A percentile compares a stretch with the other conserved stretches of the same genome.
Conservation (phyloP, 2,888 invertebrate genomes). For the Taphrorychus bicolor region DNA sequence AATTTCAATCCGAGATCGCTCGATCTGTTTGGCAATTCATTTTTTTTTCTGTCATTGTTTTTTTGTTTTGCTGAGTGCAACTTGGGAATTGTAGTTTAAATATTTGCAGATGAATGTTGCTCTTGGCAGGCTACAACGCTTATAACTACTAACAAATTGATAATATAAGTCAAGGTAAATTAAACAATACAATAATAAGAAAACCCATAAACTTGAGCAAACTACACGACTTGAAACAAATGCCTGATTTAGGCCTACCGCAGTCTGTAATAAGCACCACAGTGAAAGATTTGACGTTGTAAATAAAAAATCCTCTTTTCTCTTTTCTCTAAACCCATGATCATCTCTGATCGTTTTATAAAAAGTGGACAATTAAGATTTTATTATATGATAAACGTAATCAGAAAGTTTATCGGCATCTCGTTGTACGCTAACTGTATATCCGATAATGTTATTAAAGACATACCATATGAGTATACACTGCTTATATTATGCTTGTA, state of each 20-base stretch:
- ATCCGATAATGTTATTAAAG: neutral
- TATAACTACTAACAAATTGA: too few relatives aligned
- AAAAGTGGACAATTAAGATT: conserved; percentile 6
- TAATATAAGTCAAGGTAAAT: too few relatives aligned
- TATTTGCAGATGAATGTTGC: too few relatives aligned
- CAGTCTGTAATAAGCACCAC: neutral
- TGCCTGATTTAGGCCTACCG: neutral
- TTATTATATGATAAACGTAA: neutral
- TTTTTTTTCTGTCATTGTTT: too few relatives aligned
- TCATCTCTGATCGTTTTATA: conserved; percentile 1
- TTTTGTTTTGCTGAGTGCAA: too few relatives aligned
- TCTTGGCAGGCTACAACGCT: too few relatives aligned
- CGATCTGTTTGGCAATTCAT: too few relatives aligned
- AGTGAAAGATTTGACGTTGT: neutral
- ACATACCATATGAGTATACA: neutral
- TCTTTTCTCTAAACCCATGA: neutral
- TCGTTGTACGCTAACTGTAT: neutral
- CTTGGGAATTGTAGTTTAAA: too few relatives aligned
- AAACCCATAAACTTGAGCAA: too few relatives aligned
- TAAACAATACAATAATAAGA: too few relatives aligned
- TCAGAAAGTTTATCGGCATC: neutral
- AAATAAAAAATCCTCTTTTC: neutral
- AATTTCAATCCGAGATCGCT: conserved; percentile 25
- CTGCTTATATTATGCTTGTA: neutral
- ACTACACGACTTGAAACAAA: neutral